These are phyloP conservation scores for Turritopsis rubra DNA, from an alignment of 30 jellyfish, hydroid and myxozoan species.

Conservation along the genomic window DNA sequence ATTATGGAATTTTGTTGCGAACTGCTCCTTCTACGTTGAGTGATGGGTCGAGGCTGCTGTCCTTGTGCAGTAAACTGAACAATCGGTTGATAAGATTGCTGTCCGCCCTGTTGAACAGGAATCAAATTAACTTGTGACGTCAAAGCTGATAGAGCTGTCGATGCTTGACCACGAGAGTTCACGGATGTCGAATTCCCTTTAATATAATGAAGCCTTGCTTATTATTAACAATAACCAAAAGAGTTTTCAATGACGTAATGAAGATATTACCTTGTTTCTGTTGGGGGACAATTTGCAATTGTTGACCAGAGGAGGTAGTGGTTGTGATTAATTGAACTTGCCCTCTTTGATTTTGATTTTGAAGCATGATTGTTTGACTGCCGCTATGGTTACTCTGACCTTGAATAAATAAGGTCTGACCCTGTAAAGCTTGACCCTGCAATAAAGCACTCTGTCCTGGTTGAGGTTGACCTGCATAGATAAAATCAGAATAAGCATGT, in stretches of 20 bases:
- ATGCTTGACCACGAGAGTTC: slow-evolving; percentile 35
- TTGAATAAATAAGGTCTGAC: slow-evolving; percentile 89
- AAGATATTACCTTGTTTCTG: slow-evolving; percentile 50
- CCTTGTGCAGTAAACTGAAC: slow-evolving; percentile 78
- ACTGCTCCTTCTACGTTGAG: slow-evolving; percentile 62
- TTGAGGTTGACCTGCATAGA: slow-evolving; percentile 59
- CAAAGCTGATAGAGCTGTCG: slow-evolving; percentile 91
- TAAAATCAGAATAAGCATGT: neutral
- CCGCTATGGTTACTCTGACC: slow-evolving; percentile 46
- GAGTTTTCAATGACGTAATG: neutral
- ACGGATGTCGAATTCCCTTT: neutral
- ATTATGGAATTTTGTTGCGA: slow-evolving; percentile 53
- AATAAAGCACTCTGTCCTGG: slow-evolving; percentile 54
- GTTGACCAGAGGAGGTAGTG: slow-evolving; percentile 70
- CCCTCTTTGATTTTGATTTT: slow-evolving; percentile 78
- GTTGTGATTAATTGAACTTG: slow-evolving; percentile 80
- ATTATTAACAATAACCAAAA: neutral
- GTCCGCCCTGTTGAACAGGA: slow-evolving; percentile 74
- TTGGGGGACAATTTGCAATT: slow-evolving; percentile 84
- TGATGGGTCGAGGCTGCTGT: slow-evolving; percentile 70
- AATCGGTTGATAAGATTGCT: slow-evolving; percentile 60
- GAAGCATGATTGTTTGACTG: slow-evolving; percentile 89
- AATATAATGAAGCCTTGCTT: neutral
- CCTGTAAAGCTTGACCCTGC: slow-evolving; percentile 87
- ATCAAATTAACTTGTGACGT: slow-evolving; percentile 95